Conservation (phyloP, 2,888 invertebrate species). For the Theretra japonica region DNA sequence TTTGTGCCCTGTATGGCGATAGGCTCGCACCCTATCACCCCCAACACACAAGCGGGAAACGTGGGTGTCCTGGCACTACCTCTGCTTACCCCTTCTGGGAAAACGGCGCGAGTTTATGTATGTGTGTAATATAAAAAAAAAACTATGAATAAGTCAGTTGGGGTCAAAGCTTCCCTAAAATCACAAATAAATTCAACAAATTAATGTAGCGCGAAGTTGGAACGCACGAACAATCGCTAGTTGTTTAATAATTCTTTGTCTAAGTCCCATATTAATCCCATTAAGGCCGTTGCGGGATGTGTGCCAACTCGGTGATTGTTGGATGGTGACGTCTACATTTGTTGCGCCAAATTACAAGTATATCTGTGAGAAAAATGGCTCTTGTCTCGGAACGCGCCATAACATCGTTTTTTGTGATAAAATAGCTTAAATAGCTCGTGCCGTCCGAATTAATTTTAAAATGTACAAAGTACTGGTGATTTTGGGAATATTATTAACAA, state of each 20-base stretch:
- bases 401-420: not conserved
- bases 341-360: constrained; percentile 24
- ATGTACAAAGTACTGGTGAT: not conserved
- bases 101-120: no score
- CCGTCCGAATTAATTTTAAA: not conserved
- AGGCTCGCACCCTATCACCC: no score
- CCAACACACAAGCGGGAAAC: no score
- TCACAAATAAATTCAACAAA: not conserved
- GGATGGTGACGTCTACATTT: constrained; percentile 6
- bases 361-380: constrained; percentile 8
- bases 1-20: no score
- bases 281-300: constrained; percentile 4
- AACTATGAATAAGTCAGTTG: no score
- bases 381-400: not conserved
- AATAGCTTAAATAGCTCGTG: not conserved
- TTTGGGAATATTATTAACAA: not conserved
- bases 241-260: constrained; percentile 18
- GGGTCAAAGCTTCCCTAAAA: no score
- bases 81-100: no score
- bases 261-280: constrained; percentile 25
- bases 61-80: no score
- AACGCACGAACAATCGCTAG: not conserved
- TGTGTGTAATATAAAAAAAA: no score
- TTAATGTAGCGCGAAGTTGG: constrained; percentile 20
- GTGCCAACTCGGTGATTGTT: constrained; percentile 23